Evolutionary conservation across 2,888 invertebrate species (phyloP), one percentile per base, ranked within the genome.

Genomic region (Patella ulyssiponensis): DNA sequence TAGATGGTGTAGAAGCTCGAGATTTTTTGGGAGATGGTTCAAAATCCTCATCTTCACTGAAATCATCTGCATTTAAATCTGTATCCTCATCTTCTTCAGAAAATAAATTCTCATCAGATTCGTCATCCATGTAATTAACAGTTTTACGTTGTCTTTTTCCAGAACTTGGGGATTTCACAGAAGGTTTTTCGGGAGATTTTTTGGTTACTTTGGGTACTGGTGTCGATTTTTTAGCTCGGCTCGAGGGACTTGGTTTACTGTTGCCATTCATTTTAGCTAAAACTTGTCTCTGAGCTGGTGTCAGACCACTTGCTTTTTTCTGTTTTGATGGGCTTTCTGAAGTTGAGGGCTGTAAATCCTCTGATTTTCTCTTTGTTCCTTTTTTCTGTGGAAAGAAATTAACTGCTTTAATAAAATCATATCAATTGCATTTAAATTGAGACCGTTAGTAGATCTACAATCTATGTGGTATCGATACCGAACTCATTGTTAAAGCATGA

Each of bases 41-140:
- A 20, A 64, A 64, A 23, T 64, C 64, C n/a, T n/a, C n/a, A 4
- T 64, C 64, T 20, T 64, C 64, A 64, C 64, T 64, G n/a, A 64
- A 20, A n/a, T 20, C n/a, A 20, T 17, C 64, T 3, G n/a, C 64
- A 20, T 4, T n/a, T 20, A 17, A n/a, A 64, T 64, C 64, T 23
- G 3, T 14, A 20, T 9, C 9, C 3, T 11, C 20, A 23, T 20
- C 20, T 23, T 64, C 64, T 44, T 17, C 64, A 17, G n/a, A n/a
- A 64, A 9, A 11, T 20, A 17, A n/a, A 64, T 64, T 23, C 20
- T 64, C 64, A 9, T 9, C 9, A 15, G 14, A 64, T 64, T 20
- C 20, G 20, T 64, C 64, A 7, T 64, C 64, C 4, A 23, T 3
- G 23, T 64, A 64, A 23, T 64, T 64, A 20, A 64, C 17, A 23